Evolutionary conservation across 35 echinoderm and acorn worm genomes (phyloP).

Genomic region (Ptychodera flava): DNA sequence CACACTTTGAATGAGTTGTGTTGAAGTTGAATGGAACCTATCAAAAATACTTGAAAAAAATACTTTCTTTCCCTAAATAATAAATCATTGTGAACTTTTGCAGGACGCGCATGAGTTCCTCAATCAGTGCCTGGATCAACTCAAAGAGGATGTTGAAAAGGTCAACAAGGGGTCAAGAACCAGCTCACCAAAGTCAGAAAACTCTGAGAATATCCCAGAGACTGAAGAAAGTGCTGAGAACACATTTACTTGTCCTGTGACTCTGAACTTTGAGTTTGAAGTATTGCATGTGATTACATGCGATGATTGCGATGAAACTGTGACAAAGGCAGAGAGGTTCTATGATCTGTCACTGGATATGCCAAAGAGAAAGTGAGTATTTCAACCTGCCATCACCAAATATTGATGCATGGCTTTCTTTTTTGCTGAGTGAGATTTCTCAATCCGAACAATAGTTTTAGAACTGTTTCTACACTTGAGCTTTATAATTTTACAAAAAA

Average conservation of each 20-base stretch:
- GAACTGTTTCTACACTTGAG: too few relatives aligned
- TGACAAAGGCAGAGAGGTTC: constrained; percentile 74
- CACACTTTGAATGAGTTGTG: too few relatives aligned
- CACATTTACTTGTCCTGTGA: constrained; percentile 35
- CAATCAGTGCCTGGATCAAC: constrained; percentile 95
- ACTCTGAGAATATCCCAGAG: not conserved
- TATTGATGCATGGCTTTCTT: too few relatives aligned
- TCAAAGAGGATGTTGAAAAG: constrained; percentile 80
- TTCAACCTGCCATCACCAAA: too few relatives aligned
- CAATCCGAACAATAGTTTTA: too few relatives aligned
- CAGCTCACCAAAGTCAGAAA: not conserved
- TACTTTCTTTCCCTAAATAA: too few relatives aligned
- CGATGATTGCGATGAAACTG: constrained; percentile 56
- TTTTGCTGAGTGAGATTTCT: too few relatives aligned
- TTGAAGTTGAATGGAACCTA: too few relatives aligned
- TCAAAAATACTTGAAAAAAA: too few relatives aligned
- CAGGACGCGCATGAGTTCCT: constrained; percentile 99
- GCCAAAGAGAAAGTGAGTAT: constrained; percentile 67
- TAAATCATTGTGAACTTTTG: too few relatives aligned
- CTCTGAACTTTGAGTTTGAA: constrained; percentile 74
- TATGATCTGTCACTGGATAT: constrained; percentile 82
- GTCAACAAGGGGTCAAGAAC: constrained; percentile 36
- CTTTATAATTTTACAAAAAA: too few relatives aligned
- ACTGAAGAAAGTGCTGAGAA: not conserved
- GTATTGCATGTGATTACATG: constrained; percentile 81